Conservation (phyloP, 1,140 invertebrate genomes). For the Odontomachus brunneus region DNA sequence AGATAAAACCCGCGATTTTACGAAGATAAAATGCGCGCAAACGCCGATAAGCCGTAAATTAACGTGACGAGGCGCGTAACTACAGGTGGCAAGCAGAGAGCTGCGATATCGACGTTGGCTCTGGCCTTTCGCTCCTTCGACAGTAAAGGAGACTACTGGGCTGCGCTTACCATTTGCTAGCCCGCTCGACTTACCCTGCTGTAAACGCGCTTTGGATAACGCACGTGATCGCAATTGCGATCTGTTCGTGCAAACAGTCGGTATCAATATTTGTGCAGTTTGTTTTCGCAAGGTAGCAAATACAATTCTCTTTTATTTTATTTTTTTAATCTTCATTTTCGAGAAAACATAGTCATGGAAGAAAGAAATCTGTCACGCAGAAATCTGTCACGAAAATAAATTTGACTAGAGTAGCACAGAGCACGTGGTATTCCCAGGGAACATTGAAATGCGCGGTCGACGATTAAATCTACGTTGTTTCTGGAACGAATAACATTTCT, state of each 20-base stretch:
- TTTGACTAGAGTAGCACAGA: background rate
- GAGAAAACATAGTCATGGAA: conserved; percentile 1
- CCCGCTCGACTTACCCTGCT: background rate
- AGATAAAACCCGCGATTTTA: conserved; percentile 27
- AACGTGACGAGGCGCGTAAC: conserved; percentile 37
- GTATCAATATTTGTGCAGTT: conserved; percentile 50
- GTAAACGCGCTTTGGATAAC: conserved; percentile 29
- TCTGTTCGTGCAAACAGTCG: conserved; percentile 23
- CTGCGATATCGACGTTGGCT: conserved; percentile 51
- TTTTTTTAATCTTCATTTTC: conserved; percentile 16
- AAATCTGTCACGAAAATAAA: conserved; percentile 39
- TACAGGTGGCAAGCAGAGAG: conserved; percentile 51
- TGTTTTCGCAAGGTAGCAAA: conserved; percentile 3
- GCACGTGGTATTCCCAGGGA: background rate
- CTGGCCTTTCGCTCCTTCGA: conserved; percentile 30
- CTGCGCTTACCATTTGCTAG: conserved; percentile 16
- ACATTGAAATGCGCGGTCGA: background rate
- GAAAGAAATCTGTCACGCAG: conserved; percentile 19
- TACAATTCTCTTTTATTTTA: conserved; percentile 20
- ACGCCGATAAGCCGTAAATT: conserved; percentile 36
- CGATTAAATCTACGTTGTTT: background rate
- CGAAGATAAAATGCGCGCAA: conserved; percentile 20
- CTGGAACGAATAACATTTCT: background rate
- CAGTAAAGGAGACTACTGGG: background rate
- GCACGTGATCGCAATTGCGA: conserved; percentile 30